Evolutionary conservation across 2,888 invertebrate species (phyloP).

Genomic region (Priocnemis perturbator): DNA sequence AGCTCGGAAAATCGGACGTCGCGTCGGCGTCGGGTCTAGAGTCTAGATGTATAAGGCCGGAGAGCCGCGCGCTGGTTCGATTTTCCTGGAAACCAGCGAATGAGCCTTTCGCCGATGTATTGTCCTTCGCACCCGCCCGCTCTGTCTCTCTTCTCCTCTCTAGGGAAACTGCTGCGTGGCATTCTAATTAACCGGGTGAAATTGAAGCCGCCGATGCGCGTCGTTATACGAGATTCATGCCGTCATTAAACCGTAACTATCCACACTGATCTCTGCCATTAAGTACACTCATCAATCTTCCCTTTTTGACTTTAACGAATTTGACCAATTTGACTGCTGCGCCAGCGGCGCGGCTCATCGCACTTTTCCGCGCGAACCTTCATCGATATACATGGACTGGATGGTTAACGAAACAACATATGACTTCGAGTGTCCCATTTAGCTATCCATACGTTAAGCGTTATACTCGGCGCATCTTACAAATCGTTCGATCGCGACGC

Average conservation of each 20-base stretch:
- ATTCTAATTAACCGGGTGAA: constrained; percentile 38
- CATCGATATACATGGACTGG: neutral
- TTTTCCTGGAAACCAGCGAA: no score
- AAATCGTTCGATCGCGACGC: no score
- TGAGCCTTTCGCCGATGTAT: neutral
- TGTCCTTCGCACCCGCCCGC: neutral
- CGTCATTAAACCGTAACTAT: constrained; percentile 30
- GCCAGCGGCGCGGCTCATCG: neutral
- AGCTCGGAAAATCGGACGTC: no score
- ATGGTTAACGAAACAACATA: no score
- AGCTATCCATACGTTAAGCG: no score
- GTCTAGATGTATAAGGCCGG: no score
- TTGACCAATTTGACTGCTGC: constrained; percentile 1
- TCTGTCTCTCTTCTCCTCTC: neutral
- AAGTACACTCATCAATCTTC: constrained; percentile 29
- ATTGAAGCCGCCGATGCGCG: constrained; percentile 28
- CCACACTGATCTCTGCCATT: constrained; percentile 29
- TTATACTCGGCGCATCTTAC: no score
- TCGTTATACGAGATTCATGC: constrained; percentile 24
- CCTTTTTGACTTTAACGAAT: constrained; percentile 9
- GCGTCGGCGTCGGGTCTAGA: no score
- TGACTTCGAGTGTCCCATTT: no score
- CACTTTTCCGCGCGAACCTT: neutral
- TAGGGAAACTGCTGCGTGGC: constrained; percentile 24
- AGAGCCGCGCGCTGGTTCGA: no score